Evolutionary conservation across 2,797 vertebrate genomes (phyloP), one percentile per base, ranked within the genome.

Genomic region (Harpagifer antarcticus): DNA sequence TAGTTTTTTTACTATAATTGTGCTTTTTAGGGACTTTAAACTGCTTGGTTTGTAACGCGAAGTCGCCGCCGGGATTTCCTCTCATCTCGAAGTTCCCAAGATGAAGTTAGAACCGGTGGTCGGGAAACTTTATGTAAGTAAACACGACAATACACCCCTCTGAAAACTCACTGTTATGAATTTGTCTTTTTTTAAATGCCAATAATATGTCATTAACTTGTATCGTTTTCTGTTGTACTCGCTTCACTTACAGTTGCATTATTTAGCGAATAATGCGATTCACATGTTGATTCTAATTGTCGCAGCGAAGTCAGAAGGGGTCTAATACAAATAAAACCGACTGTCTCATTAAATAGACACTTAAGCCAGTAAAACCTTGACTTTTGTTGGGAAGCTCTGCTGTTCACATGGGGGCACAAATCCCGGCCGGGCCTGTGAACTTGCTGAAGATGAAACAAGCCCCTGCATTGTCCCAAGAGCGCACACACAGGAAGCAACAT

Each of bases 51-150:
- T 49, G 20, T 19, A 14, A 74, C 74, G 72, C 55, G 53, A 68
- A 40, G 53, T 82, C 67, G 59, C 58, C 57, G 79, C 58, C 57
- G 79, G 90, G 84, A 88, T 84, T 68, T 82, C 50, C 73, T 86
- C 68, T 79, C 86, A 74, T 77, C 85, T 55, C 86, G 86, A 89
- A 82, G 85, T 87, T 92, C 88, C 85, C 84, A 91, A 89, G 86
- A 94, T 94, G 93, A 92, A 86, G 92, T 91, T 91, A 84, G 88
- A 19, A 83, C 80, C 86, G 84, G 70, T 62, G 90, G 27, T 86
- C 81, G 74, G 87, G 17, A 89, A 86, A 83, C 48, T 89, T 68
- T 60, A 10, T 15, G 93, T 94, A 57, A 93, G 92, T 90, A 79
- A 66, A 82, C 43, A 11, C 49, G 12, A 33, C 17, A 48, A 11